Percentiles rank a stretch among this genome's conserved stretches.
Evolutionary conservation across 1,140 invertebrate genomes (phyloP).

Genomic region (Acyrthosiphon pisum): DNA sequence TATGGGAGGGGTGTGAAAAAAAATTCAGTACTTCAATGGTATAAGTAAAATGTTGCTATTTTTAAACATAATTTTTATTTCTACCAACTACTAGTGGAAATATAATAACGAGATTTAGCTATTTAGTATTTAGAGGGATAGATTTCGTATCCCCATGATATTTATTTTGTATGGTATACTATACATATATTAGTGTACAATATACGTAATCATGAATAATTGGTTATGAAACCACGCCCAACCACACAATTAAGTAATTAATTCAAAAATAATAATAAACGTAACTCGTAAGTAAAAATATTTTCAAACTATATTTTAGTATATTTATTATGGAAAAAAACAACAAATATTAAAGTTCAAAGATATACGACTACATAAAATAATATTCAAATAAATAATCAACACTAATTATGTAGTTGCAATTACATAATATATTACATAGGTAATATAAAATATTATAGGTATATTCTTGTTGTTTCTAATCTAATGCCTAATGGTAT

Average conservation of each 20-base stretch:
- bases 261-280: neutral
- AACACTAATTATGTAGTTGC: neutral
- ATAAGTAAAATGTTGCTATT: neutral
- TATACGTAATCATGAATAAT: neutral
- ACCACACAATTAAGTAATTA: no score
- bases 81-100: neutral
- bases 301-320: neutral
- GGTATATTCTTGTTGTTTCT: neutral
- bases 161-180: no score
- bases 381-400: neutral
- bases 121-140: no score
- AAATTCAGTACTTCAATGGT: neutral
- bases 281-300: neutral
- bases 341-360: neutral
- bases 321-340: neutral
- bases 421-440: neutral
- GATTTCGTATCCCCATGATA: no score
- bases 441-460: neutral
- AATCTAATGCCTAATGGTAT: neutral
- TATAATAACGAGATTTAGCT: neutral
- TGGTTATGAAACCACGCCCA: neutral
- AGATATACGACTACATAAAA: neutral
- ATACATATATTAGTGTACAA: no score
- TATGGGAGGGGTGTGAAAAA: no score
- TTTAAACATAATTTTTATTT: no score